Percentiles rank a stretch among this genome's conserved stretches.
Evolutionary conservation across 2,888 invertebrate species (phyloP).

Genomic region (Conus canariensis): DNA sequence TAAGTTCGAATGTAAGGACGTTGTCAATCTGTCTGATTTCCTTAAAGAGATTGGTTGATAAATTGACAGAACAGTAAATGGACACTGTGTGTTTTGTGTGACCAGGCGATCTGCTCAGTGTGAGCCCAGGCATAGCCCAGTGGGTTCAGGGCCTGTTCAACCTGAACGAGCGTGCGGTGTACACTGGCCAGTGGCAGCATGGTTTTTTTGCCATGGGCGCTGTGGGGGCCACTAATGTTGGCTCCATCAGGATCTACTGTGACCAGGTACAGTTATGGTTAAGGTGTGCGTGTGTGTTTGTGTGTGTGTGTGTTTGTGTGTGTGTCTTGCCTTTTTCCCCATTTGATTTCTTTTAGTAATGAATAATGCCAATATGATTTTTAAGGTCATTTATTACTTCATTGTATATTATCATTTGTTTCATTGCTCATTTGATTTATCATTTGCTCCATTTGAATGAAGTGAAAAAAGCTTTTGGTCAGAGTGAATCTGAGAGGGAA

Average conservation of each 20-base stretch:
- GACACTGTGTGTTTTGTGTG: neutral
- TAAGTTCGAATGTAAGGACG: too few species aligned
- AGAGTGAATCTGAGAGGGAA: too few species aligned
- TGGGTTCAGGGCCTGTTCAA: constrained; percentile 95
- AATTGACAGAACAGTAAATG: too few species aligned
- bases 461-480: too few species aligned
- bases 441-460: too few species aligned
- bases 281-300: neutral
- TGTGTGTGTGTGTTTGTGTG: neutral
- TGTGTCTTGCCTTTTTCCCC: neutral
- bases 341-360: neutral
- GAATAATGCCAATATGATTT: neutral
- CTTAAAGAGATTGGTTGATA: too few species aligned
- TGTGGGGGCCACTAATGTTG: constrained; percentile 98
- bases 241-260: constrained; percentile 93
- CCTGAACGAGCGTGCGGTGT: constrained; percentile 95
- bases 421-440: too few species aligned
- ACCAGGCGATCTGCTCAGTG: constrained; percentile 89
- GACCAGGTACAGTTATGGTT: constrained; percentile 83
- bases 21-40: too few species aligned
- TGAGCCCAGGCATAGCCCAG: constrained; percentile 92
- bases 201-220: constrained; percentile 99
- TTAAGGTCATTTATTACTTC: neutral
- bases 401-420: too few species aligned
- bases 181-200: constrained; percentile 93